These are phyloP conservation scores for Chironomus striatipennis DNA, from an alignment of 1,140 invertebrate genomes.

Conservation along the genomic window DNA sequence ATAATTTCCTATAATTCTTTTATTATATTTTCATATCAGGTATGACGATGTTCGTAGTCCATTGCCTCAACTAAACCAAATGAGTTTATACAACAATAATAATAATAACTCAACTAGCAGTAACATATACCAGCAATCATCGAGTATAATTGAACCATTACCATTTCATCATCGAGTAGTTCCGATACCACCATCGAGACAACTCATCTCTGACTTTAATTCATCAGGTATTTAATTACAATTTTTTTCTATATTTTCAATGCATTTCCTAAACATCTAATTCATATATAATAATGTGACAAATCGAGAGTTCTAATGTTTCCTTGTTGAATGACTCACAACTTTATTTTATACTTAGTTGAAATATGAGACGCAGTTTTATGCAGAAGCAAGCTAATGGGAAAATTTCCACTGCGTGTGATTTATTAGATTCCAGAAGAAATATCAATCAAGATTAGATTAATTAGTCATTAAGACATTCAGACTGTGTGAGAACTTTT, in stretches of 20 bases:
- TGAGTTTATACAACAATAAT: conserved; percentile 19
- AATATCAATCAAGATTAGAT: too few relatives aligned
- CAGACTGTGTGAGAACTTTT: too few relatives aligned
- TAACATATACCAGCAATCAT: conserved; percentile 6
- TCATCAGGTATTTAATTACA: background rate
- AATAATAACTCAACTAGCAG: background rate
- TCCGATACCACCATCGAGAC: background rate
- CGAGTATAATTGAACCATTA: conserved; percentile 11
- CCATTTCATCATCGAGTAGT: conserved; percentile 1
- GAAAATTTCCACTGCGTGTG: too few relatives aligned
- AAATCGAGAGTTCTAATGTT: too few relatives aligned
- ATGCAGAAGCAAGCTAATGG: too few relatives aligned
- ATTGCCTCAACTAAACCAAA: background rate
- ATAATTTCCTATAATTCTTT: too few relatives aligned
- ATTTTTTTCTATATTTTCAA: background rate
- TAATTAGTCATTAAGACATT: too few relatives aligned
- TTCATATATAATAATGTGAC: too few relatives aligned
- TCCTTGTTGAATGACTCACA: too few relatives aligned
- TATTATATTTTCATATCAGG: background rate
- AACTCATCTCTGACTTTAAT: background rate
- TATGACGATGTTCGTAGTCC: conserved; percentile 17
- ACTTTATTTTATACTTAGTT: too few relatives aligned
- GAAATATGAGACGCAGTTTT: too few relatives aligned
- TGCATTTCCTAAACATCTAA: background rate
- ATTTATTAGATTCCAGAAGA: too few relatives aligned